phyloP scores from a whole-genome alignment of 2,888 invertebrate species.

The Ochropleura leucogaster region DNA sequence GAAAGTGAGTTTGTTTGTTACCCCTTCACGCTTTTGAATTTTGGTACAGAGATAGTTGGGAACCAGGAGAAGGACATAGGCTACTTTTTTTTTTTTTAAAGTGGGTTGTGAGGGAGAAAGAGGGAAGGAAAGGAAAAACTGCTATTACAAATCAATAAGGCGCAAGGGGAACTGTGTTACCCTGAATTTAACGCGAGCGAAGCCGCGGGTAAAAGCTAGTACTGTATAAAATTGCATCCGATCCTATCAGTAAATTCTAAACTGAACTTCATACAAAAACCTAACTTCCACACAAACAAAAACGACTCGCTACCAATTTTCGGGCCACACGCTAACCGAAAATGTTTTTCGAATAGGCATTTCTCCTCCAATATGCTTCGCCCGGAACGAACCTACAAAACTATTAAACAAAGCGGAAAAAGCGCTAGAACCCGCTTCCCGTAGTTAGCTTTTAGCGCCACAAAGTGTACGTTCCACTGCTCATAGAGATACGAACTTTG shows the following conservation, averaged over 20 bases:
- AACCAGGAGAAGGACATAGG: too few species aligned
- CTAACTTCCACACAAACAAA: constrained; percentile 17
- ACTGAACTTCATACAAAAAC: constrained; percentile 21
- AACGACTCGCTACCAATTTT: constrained; percentile 28
- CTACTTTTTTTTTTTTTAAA: too few species aligned
- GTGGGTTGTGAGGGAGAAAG: too few species aligned
- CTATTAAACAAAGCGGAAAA: constrained; percentile 64
- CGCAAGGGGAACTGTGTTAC: too few species aligned
- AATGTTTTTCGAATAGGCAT: constrained; percentile 52
- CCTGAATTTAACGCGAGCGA: too few species aligned
- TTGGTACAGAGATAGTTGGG: too few species aligned
- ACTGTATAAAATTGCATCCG: not conserved
- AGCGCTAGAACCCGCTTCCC: constrained; percentile 36
- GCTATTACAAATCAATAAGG: too few species aligned
- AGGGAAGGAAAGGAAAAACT: too few species aligned
- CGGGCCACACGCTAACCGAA: constrained; percentile 21
- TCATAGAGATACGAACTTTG: constrained; percentile 56
- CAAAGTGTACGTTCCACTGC: constrained; percentile 55
- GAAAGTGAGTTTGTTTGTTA: too few species aligned
- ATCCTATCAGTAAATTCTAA: constrained; percentile 24
- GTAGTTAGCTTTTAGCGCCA: constrained; percentile 56
- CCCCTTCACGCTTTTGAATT: too few species aligned
- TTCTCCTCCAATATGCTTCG: constrained; percentile 43
- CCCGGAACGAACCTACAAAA: constrained; percentile 58
- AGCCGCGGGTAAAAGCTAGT: too few species aligned